Percentiles rank a stretch among this genome's conserved stretches.
Conservation (phyloP, 2,113 vertebrate genomes). For the Vulpes vulpes region DNA sequence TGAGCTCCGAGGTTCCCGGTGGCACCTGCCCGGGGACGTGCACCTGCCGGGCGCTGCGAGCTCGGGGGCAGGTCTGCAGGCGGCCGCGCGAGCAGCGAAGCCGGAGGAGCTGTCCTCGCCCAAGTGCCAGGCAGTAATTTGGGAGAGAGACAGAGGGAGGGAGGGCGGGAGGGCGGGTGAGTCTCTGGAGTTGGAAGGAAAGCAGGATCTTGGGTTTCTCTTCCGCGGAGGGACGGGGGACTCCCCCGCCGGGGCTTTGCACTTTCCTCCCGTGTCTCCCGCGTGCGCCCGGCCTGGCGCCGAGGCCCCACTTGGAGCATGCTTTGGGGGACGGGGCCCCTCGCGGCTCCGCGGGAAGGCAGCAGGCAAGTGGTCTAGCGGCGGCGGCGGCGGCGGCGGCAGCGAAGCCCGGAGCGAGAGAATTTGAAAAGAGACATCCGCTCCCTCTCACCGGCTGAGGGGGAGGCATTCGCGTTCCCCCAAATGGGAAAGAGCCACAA, state of each 20-base stretch:
- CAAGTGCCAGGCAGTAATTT: slow-evolving; percentile 17
- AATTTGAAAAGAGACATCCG: slow-evolving; percentile 66
- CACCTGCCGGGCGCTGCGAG: slow-evolving; percentile 66
- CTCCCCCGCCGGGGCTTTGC: neutral
- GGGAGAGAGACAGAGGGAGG: neutral
- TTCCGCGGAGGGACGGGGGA: neutral
- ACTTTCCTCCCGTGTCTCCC: slow-evolving; percentile 44
- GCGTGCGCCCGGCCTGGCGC: slow-evolving; percentile 6
- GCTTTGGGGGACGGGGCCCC: slow-evolving; percentile 4
- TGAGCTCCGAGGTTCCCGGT: slow-evolving; percentile 14
- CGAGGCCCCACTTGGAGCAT: slow-evolving; percentile 32
- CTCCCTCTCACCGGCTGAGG: slow-evolving; percentile 37
- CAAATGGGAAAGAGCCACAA: slow-evolving; percentile 64
- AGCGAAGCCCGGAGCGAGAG: neutral
- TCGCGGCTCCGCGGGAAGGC: slow-evolving; percentile 39
- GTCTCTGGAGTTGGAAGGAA: slow-evolving; percentile 69
- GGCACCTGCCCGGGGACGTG: slow-evolving; percentile 47
- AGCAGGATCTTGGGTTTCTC: neutral
- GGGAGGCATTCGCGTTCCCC: slow-evolving; percentile 56
- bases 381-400: neutral
- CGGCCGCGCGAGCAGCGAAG: neutral
- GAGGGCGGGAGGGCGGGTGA: neutral
- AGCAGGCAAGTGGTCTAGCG: slow-evolving; percentile 52
- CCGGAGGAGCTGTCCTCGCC: neutral
- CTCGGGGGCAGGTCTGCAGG: neutral